Percentiles rank a stretch among this genome's conserved stretches.
These are phyloP conservation scores for Dryomyza anilis DNA, from an alignment of 2,888 invertebrate genomes.

Conservation along the genomic window DNA sequence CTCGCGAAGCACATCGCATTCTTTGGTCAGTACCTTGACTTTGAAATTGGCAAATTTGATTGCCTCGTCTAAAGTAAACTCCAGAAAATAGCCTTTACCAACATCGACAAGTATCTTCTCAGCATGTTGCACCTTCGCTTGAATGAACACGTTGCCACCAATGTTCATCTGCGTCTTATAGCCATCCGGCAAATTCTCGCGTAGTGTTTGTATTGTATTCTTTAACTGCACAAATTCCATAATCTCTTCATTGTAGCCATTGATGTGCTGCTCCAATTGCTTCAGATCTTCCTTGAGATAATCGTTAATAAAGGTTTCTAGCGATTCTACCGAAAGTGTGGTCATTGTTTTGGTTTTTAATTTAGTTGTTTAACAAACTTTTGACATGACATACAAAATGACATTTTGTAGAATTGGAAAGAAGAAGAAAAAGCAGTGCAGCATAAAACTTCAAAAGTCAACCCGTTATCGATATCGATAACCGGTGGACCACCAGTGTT, in stretches of 20 bases:
- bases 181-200: slow-evolving; percentile 64
- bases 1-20: slow-evolving; percentile 68
- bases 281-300: slow-evolving; percentile 75
- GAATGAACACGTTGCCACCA: slow-evolving; percentile 84
- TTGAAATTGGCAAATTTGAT: slow-evolving; percentile 73
- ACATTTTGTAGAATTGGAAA: no score
- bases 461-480: no score
- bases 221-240: slow-evolving; percentile 76
- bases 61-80: slow-evolving; percentile 75
- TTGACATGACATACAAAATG: no score
- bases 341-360: no score
- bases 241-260: slow-evolving; percentile 70
- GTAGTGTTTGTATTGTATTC: slow-evolving; percentile 71
- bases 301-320: slow-evolving; percentile 78
- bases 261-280: slow-evolving; percentile 66
- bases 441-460: no score
- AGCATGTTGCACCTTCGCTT: slow-evolving; percentile 68
- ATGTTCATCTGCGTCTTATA: slow-evolving; percentile 77
- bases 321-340: no score
- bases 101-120: slow-evolving; percentile 73
- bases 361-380: no score
- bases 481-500: no score
- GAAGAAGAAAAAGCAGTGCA: no score
- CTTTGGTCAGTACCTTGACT: slow-evolving; percentile 68
- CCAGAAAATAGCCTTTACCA: slow-evolving; percentile 77